Conservation (phyloP, 2,113 vertebrate species). For the Macrotus californicus region DNA sequence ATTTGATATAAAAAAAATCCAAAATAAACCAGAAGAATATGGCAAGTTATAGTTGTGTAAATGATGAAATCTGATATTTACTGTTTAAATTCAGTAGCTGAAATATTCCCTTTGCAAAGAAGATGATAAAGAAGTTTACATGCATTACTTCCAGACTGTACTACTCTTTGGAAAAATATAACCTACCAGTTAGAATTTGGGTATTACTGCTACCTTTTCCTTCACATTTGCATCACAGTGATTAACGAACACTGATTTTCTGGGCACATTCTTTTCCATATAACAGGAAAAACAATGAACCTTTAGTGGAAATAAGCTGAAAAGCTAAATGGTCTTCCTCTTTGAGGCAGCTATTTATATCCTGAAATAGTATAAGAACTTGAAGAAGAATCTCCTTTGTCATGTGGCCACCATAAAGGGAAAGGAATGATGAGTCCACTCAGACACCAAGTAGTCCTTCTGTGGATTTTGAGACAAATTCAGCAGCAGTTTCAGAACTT, state of each 20-base stretch:
- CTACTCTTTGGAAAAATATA: not conserved
- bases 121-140: not conserved
- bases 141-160: not conserved
- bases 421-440: constrained; percentile 84
- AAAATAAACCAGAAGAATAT: not conserved
- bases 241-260: constrained; percentile 83
- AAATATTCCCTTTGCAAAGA: not conserved
- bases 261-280: constrained; percentile 79
- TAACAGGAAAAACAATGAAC: not conserved
- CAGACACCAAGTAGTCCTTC: constrained; percentile 59
- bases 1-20: not conserved
- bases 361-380: constrained; percentile 84
- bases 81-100: not conserved
- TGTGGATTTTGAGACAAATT: not conserved
- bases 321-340: not conserved
- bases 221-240: constrained; percentile 87
- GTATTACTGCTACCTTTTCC: constrained; percentile 85
- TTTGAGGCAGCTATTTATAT: constrained; percentile 80
- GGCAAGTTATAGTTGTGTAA: not conserved
- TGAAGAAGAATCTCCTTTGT: constrained; percentile 86
- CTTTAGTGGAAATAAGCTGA: not conserved
- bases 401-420: constrained; percentile 82
- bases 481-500: not conserved
- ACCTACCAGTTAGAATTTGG: not conserved
- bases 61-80: not conserved